Conservation (phyloP, 2,888 invertebrate genomes). For the Athalia cordata region DNA sequence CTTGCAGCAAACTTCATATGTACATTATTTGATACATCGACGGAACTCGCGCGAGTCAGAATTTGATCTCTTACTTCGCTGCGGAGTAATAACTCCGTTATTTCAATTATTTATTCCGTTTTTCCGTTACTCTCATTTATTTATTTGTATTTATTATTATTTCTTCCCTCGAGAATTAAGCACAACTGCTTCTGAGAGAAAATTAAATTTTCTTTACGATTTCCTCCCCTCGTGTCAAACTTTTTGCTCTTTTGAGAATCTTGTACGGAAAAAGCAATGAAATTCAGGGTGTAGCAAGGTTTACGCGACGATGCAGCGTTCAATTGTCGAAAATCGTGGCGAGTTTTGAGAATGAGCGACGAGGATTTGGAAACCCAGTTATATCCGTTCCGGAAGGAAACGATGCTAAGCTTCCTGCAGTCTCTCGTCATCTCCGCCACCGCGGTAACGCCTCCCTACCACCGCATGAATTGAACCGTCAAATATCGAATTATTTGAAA, state of each 20-base stretch:
- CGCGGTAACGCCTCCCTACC: not conserved
- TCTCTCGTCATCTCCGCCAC: not conserved
- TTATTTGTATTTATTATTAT: not conserved
- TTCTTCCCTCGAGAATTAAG: not conserved
- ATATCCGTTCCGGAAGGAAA: conserved; percentile 17
- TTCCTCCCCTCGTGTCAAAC: not conserved
- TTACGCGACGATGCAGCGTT: too few species aligned
- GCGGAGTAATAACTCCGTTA: too few species aligned
- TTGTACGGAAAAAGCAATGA: not conserved
- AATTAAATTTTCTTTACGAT: conserved; percentile 32
- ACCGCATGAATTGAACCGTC: not conserved
- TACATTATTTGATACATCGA: not conserved
- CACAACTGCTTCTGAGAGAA: not conserved
- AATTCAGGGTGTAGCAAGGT: not conserved
- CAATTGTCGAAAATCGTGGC: not conserved
- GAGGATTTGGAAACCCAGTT: conserved; percentile 3
- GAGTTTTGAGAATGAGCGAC: not conserved
- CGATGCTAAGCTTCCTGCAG: not conserved
- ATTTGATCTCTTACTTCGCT: not conserved
- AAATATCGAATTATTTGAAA: conserved; percentile 31
- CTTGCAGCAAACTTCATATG: too few species aligned
- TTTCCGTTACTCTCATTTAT: not conserved
- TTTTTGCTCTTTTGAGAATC: too few species aligned
- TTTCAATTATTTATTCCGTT: not conserved
- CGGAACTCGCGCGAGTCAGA: not conserved